Evolutionary conservation across 2,888 invertebrate genomes (phyloP).

Genomic region (Drosophila prolongata): DNA sequence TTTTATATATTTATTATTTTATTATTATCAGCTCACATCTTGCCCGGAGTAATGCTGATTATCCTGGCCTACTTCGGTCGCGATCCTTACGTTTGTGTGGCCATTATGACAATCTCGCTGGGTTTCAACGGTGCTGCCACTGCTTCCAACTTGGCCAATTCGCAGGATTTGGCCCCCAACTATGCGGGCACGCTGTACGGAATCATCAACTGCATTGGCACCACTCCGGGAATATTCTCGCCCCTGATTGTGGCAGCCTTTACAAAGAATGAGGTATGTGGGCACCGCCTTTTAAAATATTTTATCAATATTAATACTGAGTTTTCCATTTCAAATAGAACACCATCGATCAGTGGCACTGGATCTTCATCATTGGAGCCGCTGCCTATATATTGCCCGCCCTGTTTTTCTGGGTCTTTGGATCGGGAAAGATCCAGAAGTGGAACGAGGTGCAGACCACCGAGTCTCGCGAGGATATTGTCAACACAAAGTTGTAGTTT

Average conservation of each 20-base stretch:
- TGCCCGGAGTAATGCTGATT: slow-evolving; percentile 86
- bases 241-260: slow-evolving; percentile 88
- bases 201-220: slow-evolving; percentile 90
- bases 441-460: slow-evolving; percentile 87
- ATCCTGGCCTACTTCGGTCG: slow-evolving; percentile 87
- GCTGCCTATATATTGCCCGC: slow-evolving; percentile 89
- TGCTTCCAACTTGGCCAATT: slow-evolving; percentile 87
- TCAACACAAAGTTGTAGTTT: slow-evolving; percentile 81
- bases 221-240: slow-evolving; percentile 89
- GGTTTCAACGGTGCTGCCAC: slow-evolving; percentile 88
- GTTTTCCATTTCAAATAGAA: slow-evolving; percentile 86
- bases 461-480: slow-evolving; percentile 73
- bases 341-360: slow-evolving; percentile 90
- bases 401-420: slow-evolving; percentile 89
- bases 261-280: slow-evolving; percentile 72
- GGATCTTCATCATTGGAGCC: slow-evolving; percentile 90
- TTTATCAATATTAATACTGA: background rate
- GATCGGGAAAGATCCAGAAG: slow-evolving; percentile 89
- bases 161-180: slow-evolving; percentile 90
- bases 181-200: slow-evolving; percentile 90
- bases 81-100: slow-evolving; percentile 87
- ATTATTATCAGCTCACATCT: slow-evolving; percentile 85
- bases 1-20: background rate
- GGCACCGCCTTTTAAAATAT: rapidly evolving
- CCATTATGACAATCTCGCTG: slow-evolving; percentile 88